These are phyloP conservation scores for Alitta virens DNA, from an alignment of 2,888 invertebrate species.

Conservation along the genomic window DNA sequence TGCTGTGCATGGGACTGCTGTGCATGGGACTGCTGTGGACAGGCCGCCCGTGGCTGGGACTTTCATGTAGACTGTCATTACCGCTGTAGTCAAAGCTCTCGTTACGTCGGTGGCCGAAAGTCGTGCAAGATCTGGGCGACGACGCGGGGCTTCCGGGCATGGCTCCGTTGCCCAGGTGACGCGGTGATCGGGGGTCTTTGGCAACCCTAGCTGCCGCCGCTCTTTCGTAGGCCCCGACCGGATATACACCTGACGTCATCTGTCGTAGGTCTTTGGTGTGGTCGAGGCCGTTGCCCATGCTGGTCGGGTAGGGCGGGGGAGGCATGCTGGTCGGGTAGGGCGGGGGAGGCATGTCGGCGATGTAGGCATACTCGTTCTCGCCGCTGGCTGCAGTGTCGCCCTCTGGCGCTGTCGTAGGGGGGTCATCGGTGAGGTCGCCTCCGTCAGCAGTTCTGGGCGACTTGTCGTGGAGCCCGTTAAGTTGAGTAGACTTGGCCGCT, in stretches of 20 bases:
- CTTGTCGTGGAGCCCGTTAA: conserved; percentile 12
- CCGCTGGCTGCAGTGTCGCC: conserved; percentile 1
- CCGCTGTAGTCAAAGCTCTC: background rate
- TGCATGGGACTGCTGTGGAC: background rate
- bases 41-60: background rate
- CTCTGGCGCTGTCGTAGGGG: conserved; percentile 8
- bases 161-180: conserved; percentile 2
- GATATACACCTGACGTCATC: background rate
- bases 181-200: background rate
- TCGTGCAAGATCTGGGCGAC: background rate
- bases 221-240: background rate
- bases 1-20: background rate
- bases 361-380: conserved; percentile 17
- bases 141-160: background rate
- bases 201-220: background rate
- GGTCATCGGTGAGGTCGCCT: conserved; percentile 1
- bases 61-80: too few relatives aligned
- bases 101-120: background rate
- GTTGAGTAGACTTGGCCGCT: background rate
- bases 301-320: background rate
- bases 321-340: background rate
- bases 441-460: background rate
- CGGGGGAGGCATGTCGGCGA: conserved; percentile 14
- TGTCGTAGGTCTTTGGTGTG: background rate
- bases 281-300: background rate